Base-by-base conservation (phyloP, 2,888 invertebrate species). In the Agrotis ipsilon region DNA sequence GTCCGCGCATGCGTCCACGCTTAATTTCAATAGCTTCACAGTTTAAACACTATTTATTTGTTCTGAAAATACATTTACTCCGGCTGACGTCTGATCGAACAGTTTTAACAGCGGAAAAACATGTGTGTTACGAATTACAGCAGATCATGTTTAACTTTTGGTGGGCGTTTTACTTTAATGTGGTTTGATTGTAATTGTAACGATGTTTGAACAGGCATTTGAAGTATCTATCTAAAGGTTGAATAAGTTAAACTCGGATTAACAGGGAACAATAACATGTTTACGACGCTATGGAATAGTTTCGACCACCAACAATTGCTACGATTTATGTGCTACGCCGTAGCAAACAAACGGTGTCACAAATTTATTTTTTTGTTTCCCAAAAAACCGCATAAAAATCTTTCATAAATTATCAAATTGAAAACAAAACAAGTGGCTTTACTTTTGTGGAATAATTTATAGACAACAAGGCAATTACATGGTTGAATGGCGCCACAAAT, bases 51-150 rank as follows among this genome's bases (percentile, higher is more conserved):
- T 82, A 83, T 85, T 83, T 93, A 92, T 94, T 94, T 94, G 91
- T 89, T 92, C 90, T 92, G 92, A 93, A 94, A 94, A 94, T 93
- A 94, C 93, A 93, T 93, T 92, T 89, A 91, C 89, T 76, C 86
- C 85, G 88, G 90, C 89, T 88, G 91, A 89, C 92, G 93, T 93
- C 92, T 91, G 91, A 93, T 93, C 91, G 85, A 82, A 86, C 81
- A 77, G 90, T 87, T 93, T 93, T 92, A 92, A 92, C 84, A 82
- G 85, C 86, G 86, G 89, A 90, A 93, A 92, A 93, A 93, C 93
- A 94, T 89, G 88, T 86, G 86, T 78, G 82, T 84, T 83, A 82
- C 80, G 78, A 82, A 82, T 84, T 75, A 77, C 72, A 84, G 78
- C 82, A 76, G 75, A 64, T 75, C 62, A 81, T 82, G 85, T 87